These are phyloP conservation scores for Echinometra lucunter DNA, from an alignment of 53 echinoderm and acorn worm species.

Conservation along the genomic window DNA sequence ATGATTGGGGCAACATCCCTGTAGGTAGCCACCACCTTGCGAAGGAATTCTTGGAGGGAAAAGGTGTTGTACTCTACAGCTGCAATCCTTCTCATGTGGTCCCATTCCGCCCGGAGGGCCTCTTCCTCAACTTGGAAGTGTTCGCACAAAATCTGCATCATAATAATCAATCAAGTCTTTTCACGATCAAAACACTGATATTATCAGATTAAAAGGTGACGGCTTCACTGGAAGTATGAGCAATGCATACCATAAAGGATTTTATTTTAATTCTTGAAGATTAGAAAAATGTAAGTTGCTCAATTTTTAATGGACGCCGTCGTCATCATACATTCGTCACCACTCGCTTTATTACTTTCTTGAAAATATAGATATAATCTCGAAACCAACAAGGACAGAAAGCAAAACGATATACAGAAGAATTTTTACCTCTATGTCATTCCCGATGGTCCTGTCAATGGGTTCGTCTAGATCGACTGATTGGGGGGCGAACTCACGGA, in stretches of 20 bases:
- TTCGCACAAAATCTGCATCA: neutral
- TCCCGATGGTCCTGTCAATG: neutral
- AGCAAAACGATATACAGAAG: neutral
- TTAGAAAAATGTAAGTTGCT: too few species aligned
- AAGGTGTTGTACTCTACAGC: neutral
- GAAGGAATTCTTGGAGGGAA: neutral
- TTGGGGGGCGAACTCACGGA: neutral
- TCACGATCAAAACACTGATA: too few species aligned
- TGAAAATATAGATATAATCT: too few species aligned
- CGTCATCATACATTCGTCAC: too few species aligned
- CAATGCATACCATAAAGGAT: too few species aligned
- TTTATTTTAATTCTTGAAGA: too few species aligned
- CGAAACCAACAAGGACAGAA: too few species aligned
- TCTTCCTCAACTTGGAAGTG: neutral
- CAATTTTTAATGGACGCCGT: too few species aligned
- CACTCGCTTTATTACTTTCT: too few species aligned
- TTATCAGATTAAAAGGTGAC: too few species aligned
- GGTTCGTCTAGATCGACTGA: neutral
- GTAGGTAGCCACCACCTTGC: neutral
- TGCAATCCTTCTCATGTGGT: neutral
- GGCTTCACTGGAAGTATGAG: too few species aligned
- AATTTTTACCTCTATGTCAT: constrained; percentile 22
- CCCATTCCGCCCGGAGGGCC: neutral
- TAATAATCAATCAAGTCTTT: neutral
- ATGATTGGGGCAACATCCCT: neutral